Evolutionary conservation across 2,797 vertebrate genomes (phyloP).

Genomic region (Sparidentex hasta): DNA sequence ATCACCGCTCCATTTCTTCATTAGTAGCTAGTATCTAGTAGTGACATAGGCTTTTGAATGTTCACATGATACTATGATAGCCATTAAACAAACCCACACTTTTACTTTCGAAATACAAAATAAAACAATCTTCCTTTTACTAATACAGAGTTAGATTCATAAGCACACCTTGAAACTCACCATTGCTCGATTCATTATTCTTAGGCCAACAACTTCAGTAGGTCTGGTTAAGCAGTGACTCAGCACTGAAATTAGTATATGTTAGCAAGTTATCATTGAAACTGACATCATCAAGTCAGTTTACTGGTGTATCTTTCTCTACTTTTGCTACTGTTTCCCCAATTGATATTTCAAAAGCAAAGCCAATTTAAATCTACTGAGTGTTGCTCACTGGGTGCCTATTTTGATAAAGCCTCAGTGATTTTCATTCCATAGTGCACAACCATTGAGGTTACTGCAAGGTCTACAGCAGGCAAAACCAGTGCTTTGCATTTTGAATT

Average conservation of each 20-base stretch:
- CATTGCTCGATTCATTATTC: neutral
- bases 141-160: neutral
- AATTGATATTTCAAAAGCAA: neutral
- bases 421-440: neutral
- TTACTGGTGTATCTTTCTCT: neutral
- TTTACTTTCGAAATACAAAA: constrained; percentile 13
- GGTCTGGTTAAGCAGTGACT: neutral
- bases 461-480: neutral
- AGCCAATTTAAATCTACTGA: neutral
- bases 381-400: neutral
- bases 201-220: neutral
- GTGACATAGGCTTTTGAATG: constrained; percentile 15
- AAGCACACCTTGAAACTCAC: neutral
- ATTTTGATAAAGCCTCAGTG: neutral
- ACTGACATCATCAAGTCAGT: neutral
- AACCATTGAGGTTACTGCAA: neutral
- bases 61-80: constrained; percentile 4
- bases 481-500: neutral
- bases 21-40: constrained; percentile 6
- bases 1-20: constrained; percentile 11
- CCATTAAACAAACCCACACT: neutral
- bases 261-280: neutral
- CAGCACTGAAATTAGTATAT: neutral
- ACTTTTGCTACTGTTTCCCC: neutral
- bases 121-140: neutral